These are phyloP conservation scores for Aplochiton taeniatus DNA, from an alignment of 2,797 vertebrate genomes.

Conservation along the genomic window DNA sequence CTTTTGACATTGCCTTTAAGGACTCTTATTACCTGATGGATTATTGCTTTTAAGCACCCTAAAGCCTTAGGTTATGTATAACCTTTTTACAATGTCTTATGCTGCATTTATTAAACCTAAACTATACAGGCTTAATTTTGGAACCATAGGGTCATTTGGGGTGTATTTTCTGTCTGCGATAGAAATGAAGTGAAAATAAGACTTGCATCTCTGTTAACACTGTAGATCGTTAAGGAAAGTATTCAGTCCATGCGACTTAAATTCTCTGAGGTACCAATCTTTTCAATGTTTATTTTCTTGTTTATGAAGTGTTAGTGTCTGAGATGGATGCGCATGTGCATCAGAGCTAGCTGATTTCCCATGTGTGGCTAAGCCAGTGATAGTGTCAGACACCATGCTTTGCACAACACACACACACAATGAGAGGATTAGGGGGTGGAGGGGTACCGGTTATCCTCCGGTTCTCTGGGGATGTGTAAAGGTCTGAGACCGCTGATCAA, in stretches of 20 bases:
- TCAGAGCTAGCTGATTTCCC: slow-evolving; percentile 4
- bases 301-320: background rate
- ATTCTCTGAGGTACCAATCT: background rate
- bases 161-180: too few species aligned
- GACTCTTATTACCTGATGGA: too few species aligned
- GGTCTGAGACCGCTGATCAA: slow-evolving; percentile 54
- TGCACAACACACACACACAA: slow-evolving; percentile 10
- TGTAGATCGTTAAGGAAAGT: background rate
- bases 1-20: background rate
- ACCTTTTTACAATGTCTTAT: too few species aligned
- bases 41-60: too few species aligned
- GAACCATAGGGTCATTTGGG: too few species aligned
- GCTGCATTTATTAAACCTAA: too few species aligned
- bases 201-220: too few species aligned
- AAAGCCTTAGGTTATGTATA: too few species aligned
- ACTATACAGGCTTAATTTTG: too few species aligned
- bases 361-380: background rate
- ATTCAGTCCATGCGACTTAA: background rate
- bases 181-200: too few species aligned
- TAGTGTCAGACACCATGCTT: background rate
- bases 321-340: background rate
- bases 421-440: slow-evolving; percentile 12
- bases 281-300: background rate
- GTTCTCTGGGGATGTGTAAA: slow-evolving; percentile 40
- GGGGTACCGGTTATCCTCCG: slow-evolving; percentile 6